Conservation (phyloP, 2,888 invertebrate genomes). For the Dichetophora obliterata region DNA sequence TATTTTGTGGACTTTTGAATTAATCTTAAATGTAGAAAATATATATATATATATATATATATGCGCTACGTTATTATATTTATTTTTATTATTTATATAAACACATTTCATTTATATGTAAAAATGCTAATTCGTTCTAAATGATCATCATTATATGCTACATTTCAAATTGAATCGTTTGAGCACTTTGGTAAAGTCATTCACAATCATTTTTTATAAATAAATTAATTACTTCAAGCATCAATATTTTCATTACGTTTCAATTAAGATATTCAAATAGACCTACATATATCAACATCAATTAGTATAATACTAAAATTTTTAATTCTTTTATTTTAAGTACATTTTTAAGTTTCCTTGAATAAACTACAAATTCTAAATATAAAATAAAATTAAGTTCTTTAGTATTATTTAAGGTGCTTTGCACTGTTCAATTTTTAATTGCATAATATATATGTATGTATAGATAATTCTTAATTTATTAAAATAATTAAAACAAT, state of each 20-base stretch:
- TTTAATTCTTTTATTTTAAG: constrained; percentile 37
- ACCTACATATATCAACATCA: constrained; percentile 43
- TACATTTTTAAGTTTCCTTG: neutral
- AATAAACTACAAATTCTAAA: constrained; percentile 13
- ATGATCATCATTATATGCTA: constrained; percentile 24
- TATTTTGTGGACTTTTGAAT: neutral
- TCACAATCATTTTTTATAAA: constrained; percentile 41
- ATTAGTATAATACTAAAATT: constrained; percentile 48
- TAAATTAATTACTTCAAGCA: constrained; percentile 44
- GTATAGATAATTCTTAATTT: too few relatives aligned
- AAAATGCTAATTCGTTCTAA: constrained; percentile 18
- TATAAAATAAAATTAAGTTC: constrained; percentile 40
- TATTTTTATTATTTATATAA: neutral
- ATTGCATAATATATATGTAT: too few relatives aligned
- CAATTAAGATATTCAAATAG: constrained; percentile 51
- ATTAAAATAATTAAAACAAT: too few relatives aligned
- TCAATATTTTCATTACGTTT: constrained; percentile 42
- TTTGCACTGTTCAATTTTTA: constrained; percentile 29
- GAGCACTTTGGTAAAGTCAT: constrained; percentile 59
- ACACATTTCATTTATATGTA: constrained; percentile 18
- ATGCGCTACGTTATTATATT: constrained; percentile 10
- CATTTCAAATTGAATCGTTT: constrained; percentile 44
- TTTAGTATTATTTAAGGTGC: constrained; percentile 17
- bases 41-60: neutral
- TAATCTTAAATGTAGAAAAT: neutral